Conservation (phyloP, 2,113 vertebrate species). For the Cavia porcellus region DNA sequence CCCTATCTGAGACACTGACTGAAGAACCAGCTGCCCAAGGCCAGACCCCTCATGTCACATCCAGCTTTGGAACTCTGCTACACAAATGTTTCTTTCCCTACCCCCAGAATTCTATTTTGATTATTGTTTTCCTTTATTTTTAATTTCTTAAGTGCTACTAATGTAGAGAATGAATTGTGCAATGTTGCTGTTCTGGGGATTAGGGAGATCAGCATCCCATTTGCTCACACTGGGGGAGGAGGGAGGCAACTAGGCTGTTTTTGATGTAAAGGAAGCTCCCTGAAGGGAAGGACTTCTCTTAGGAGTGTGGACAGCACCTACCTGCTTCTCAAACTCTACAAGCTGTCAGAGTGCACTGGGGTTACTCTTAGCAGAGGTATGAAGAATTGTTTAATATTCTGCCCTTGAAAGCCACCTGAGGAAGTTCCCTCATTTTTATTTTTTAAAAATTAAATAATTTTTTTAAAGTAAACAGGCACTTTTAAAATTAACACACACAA, state of each 20-base stretch:
- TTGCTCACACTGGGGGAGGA: conserved; percentile 35
- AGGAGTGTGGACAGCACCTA: neutral
- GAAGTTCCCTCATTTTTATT: conserved; percentile 74
- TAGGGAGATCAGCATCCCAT: conserved; percentile 68
- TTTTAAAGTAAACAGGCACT: conserved; percentile 84
- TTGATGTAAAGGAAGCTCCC: conserved; percentile 47
- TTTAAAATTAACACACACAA: conserved; percentile 80
- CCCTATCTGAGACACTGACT: neutral
- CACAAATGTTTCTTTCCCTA: neutral
- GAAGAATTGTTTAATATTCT: conserved; percentile 57
- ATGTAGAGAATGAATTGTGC: conserved; percentile 82
- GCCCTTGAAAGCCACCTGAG: conserved; percentile 78
- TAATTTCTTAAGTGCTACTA: conserved; percentile 73
- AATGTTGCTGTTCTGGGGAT: conserved; percentile 82
- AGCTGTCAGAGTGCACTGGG: neutral
- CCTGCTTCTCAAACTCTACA: conserved; percentile 47
- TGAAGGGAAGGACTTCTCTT: neutral
- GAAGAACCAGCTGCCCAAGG: neutral
- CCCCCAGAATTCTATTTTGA: conserved; percentile 60
- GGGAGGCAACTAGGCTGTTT: neutral
- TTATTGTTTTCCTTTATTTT: neutral
- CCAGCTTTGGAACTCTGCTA: conserved; percentile 33
- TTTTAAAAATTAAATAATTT: conserved; percentile 74
- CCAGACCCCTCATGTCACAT: neutral
- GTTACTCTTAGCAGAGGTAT: neutral